Evolutionary conservation across 2,888 invertebrate species (phyloP).

Genomic region (Nephrotoma appendiculata): DNA sequence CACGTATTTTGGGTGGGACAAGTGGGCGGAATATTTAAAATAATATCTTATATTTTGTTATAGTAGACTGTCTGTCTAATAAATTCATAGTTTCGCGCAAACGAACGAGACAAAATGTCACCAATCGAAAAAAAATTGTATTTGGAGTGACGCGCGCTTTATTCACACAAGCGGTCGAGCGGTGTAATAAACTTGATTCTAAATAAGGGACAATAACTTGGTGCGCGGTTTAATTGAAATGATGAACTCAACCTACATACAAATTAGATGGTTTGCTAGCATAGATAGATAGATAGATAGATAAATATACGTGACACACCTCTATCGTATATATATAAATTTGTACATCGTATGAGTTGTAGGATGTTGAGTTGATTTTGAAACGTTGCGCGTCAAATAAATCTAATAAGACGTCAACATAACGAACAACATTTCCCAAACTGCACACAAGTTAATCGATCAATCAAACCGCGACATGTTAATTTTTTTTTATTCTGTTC

Average conservation of each 20-base stretch:
- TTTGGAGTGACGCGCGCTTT: background rate
- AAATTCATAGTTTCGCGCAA: background rate
- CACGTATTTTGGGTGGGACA: background rate
- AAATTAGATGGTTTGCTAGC: background rate
- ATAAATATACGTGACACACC: background rate
- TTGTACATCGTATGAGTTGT: background rate
- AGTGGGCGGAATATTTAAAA: background rate
- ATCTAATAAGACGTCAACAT: background rate
- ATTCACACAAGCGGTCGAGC: background rate
- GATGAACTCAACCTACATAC: background rate
- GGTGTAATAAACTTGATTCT: background rate
- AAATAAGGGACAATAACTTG: background rate
- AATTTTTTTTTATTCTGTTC: background rate
- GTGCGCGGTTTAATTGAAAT: background rate
- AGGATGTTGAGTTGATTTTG: background rate
- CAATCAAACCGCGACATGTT: background rate
- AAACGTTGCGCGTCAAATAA: background rate
- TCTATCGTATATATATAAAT: background rate
- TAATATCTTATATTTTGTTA: background rate
- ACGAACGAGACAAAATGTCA: background rate
- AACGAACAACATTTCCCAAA: background rate
- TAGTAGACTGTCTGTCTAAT: background rate
- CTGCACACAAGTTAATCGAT: background rate
- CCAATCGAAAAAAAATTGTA: background rate
- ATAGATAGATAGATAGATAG: background rate